These are phyloP conservation scores for Dicyrtoma fusca DNA, from an alignment of 2,888 invertebrate species.

Conservation along the genomic window DNA sequence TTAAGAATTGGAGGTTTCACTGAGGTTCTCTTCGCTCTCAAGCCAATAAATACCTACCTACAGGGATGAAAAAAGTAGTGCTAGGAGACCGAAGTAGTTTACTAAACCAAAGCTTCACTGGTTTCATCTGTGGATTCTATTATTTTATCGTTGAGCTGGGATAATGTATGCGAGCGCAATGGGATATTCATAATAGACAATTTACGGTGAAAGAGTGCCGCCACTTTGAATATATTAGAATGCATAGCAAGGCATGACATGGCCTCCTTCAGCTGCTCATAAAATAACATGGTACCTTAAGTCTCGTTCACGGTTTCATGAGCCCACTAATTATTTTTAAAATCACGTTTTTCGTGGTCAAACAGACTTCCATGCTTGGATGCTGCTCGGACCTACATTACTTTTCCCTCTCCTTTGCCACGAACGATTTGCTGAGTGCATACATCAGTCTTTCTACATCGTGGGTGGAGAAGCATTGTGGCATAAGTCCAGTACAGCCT, in stretches of 20 bases:
- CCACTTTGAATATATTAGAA: conserved; percentile 20
- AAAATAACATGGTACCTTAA: conserved; percentile 19
- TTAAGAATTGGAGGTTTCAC: no score
- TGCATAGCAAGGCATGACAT: background rate
- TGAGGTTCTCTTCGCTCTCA: no score
- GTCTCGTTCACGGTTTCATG: conserved; percentile 35
- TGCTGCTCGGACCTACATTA: conserved; percentile 6
- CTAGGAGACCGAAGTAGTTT: background rate
- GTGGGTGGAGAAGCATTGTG: no score
- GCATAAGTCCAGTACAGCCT: no score
- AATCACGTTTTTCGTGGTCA: conserved; percentile 40
- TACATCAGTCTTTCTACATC: no score
- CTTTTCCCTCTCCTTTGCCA: background rate
- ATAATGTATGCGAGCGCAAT: conserved; percentile 24
- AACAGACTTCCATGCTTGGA: conserved; percentile 26
- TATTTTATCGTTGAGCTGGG: conserved; percentile 1
- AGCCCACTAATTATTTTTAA: conserved; percentile 37
- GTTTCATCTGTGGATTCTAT: no score
- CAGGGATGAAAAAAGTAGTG: background rate
- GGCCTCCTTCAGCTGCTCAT: conserved; percentile 24
- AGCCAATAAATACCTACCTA: background rate
- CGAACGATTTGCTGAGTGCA: no score
- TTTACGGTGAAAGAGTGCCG: conserved; percentile 31
- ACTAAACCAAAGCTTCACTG: background rate
- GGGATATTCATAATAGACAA: conserved; percentile 31